phyloP scores from a whole-genome alignment of 53 echinoderm and acorn worm genomes.

The Pentamera pediparva region DNA sequence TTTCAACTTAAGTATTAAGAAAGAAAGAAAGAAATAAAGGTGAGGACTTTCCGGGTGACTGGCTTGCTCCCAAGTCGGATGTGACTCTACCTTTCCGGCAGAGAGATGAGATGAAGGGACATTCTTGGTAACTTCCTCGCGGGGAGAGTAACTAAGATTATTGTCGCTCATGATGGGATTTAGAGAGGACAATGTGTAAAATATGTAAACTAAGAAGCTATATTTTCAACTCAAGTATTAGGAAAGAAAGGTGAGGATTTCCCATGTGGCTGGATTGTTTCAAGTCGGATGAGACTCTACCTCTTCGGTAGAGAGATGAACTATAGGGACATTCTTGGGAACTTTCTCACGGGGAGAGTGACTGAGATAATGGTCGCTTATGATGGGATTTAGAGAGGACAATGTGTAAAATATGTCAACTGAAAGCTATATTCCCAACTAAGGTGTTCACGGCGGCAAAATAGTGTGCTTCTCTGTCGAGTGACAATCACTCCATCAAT shows the following conservation, averaged over 20 bases:
- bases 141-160: background rate
- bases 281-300: background rate
- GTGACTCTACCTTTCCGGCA: background rate
- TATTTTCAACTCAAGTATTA: background rate
- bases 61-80: slow-evolving; percentile 9
- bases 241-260: background rate
- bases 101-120: background rate
- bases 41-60: slow-evolving; percentile 14
- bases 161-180: background rate
- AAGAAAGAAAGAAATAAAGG: background rate
- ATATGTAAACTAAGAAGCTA: background rate
- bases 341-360: background rate
- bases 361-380: background rate
- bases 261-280: slow-evolving; percentile 4
- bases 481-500: no score
- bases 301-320: background rate
- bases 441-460: no score
- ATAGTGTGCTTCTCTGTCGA: no score
- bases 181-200: background rate
- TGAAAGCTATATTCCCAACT: background rate
- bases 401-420: background rate
- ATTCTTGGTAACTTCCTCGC: background rate
- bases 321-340: background rate
- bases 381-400: background rate
- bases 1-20: background rate